Evolutionary conservation across 1,140 invertebrate species (phyloP).

Genomic region (Andrena cerasifolii): DNA sequence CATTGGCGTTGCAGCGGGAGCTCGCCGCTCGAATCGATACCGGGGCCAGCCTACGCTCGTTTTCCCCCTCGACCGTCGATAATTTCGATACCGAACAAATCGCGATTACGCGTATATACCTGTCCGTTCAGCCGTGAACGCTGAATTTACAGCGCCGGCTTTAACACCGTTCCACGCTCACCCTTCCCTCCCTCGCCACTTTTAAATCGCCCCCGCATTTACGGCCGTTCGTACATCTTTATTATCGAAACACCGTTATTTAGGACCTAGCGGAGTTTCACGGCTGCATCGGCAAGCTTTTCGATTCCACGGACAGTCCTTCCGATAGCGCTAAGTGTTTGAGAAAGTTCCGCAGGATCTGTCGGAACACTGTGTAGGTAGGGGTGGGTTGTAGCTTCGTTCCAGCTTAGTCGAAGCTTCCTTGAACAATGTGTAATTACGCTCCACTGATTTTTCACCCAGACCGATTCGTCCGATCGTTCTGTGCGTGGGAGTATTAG

Average conservation of each 20-base stretch:
- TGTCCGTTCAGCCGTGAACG: neutral
- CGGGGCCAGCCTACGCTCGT: no score
- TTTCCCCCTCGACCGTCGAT: neutral
- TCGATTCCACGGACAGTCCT: no score
- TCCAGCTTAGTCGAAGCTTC: no score
- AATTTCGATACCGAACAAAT: constrained; percentile 30
- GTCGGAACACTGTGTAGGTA: no score
- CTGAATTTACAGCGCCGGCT: neutral
- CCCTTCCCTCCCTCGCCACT: neutral
- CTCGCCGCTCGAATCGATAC: constrained; percentile 30
- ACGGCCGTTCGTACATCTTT: constrained; percentile 2
- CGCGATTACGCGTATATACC: neutral
- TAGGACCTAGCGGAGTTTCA: neutral
- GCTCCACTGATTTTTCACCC: no score
- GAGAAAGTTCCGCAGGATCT: no score
- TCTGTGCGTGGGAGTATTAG: no score
- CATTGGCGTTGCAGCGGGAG: constrained; percentile 23
- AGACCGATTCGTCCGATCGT: no score
- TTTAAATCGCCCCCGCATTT: neutral
- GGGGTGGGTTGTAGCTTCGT: no score
- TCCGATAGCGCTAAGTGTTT: no score
- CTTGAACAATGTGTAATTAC: no score
- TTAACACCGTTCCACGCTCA: no score
- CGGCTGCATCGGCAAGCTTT: neutral
- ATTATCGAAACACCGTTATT: neutral